Evolutionary conservation across 2,113 vertebrate species (phyloP), one percentile per base, ranked within the genome.

Genomic region (Psittacara wagleri): DNA sequence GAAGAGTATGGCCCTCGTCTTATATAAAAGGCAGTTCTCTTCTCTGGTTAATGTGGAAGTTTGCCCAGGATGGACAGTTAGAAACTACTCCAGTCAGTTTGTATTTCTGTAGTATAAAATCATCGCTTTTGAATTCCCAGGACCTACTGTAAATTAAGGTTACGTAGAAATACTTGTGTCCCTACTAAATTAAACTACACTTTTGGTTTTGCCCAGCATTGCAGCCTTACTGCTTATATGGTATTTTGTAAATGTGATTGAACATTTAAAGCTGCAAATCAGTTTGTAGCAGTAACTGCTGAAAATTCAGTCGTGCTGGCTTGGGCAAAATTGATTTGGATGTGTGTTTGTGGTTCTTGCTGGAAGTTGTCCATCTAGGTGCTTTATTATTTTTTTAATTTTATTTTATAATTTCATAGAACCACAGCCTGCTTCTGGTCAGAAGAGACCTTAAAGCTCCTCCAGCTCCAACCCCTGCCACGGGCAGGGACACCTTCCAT

Each of bases 151-250:
- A n/a, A 80, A 33, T 77, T 22, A 57, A 27, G 59, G 17, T 83
- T 18, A 5, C 13, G 2, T 33, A 43, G 35, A 85, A 62, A 52
- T 72, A 28, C 44, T 91, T 89, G 63, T 49, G 1, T 37, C 29
- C 27, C 0, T n/a, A 17, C 12, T 35, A 6, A 33, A 55, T 13
- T 19, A 5, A 51, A n/a, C 24, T 64, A 4, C 86, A 20, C 20
- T 37, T 49, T 31, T 52, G 46, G 3, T 4, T 52, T 90, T 66
- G 43, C 23, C 27, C 13, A 13, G 18, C 17, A 7, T 69, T 63
- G 59, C 44, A 46, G 54, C 33, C 17, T 62, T 39, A 4, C n/a
- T 68, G 43, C 33, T 90, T 29, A 9, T 5, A 3, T 51, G 39
- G 43, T 31, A 5, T 46, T 78, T 54, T 25, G 6, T 44, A 22